Evolutionary conservation across 2,113 vertebrate genomes (phyloP).

Genomic region (Triplophysa dalaica): DNA sequence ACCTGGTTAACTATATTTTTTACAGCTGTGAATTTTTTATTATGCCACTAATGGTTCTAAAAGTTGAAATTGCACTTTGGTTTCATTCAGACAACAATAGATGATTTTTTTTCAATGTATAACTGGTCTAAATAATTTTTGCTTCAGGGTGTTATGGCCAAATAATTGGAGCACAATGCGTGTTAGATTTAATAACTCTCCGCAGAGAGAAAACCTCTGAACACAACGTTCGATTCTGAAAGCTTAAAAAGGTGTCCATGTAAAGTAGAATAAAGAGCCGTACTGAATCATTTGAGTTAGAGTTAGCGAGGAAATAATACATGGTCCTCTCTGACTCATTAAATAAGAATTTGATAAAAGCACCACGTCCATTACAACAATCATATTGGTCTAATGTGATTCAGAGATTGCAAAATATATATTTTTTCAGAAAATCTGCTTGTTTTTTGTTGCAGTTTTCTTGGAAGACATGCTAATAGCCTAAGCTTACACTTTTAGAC

Average conservation of each 20-base stretch:
- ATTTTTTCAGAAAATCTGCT: slow-evolving; percentile 15
- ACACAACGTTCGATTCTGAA: background rate
- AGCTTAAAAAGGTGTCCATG: background rate
- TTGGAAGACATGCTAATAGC: background rate
- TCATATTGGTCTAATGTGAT: slow-evolving; percentile 6
- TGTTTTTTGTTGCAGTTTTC: slow-evolving; percentile 2
- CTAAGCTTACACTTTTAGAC: background rate
- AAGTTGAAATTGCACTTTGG: slow-evolving; percentile 23
- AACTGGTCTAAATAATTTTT: slow-evolving; percentile 1
- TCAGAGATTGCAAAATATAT: slow-evolving; percentile 5
- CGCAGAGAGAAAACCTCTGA: background rate
- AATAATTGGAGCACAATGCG: background rate
- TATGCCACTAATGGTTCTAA: slow-evolving; percentile 32
- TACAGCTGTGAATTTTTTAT: slow-evolving; percentile 32
- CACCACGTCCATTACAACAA: background rate
- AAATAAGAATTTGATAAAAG: slow-evolving; percentile 26
- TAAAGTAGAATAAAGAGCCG: slow-evolving; percentile 11
- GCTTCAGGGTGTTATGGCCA: background rate
- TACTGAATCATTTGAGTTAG: background rate
- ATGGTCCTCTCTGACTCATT: slow-evolving; percentile 1
- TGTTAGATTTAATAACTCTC: background rate
- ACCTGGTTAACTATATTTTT: background rate
- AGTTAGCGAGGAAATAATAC: background rate
- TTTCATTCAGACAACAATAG: slow-evolving; percentile 24
- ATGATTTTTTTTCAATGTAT: background rate